A percentile compares a stretch with the other conserved stretches of the same genome.
These are phyloP conservation scores for Phaethon lepturus DNA, from an alignment of 2,113 vertebrate genomes.

Conservation along the genomic window DNA sequence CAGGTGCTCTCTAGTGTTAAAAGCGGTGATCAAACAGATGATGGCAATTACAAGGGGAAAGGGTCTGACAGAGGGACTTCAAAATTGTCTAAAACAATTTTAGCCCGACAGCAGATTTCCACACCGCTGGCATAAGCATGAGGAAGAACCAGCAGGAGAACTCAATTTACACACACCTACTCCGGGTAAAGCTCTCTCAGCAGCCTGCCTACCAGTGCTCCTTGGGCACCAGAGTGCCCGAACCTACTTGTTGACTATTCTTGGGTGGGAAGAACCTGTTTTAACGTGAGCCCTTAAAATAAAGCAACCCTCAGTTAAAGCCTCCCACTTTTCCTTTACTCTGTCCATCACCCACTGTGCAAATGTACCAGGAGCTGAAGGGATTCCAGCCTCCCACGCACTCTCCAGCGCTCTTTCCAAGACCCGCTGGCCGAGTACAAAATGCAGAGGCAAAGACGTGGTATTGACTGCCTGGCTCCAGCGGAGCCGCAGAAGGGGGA, in stretches of 20 bases:
- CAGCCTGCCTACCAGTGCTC: not conserved
- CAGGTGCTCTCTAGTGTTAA: conserved; percentile 68
- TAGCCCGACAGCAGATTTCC: not conserved
- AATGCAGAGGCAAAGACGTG: not conserved
- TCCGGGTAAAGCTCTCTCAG: not conserved
- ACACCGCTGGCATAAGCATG: not conserved
- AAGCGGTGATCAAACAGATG: not conserved
- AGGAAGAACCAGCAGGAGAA: not conserved
- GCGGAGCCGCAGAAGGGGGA: not conserved
- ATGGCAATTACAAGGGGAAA: not conserved
- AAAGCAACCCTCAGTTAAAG: not conserved
- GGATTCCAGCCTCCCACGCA: not conserved
- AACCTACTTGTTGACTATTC: not conserved
- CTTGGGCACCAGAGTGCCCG: not conserved
- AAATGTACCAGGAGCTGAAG: not conserved
- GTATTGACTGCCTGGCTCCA: not conserved
- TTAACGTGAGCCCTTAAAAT: not conserved
- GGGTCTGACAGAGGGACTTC: not conserved
- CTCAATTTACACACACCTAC: not conserved
- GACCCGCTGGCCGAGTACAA: not conserved
- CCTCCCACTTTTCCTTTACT: not conserved
- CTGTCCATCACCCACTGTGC: not conserved
- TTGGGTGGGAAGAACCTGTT: not conserved
- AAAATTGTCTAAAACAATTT: not conserved
- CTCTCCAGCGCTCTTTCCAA: not conserved